Conservation (phyloP, 1,140 invertebrate genomes). For the Drosophila chauvacae region DNA sequence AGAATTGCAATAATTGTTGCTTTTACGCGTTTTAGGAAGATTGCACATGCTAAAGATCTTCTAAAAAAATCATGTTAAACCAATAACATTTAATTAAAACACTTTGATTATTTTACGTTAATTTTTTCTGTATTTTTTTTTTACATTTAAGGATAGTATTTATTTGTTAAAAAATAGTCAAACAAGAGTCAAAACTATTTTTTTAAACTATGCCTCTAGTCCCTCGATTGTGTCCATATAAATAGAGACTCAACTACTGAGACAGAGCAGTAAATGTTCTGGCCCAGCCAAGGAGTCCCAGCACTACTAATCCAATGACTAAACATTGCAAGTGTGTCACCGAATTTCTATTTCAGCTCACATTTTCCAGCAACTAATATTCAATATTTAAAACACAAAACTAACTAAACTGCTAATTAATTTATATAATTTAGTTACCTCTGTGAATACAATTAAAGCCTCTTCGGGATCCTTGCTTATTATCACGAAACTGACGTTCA, state of each 20-base stretch:
- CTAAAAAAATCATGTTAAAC: not conserved
- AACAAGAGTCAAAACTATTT: not conserved
- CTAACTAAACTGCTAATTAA: not conserved
- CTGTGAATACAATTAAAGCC: not conserved
- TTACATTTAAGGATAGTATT: not conserved
- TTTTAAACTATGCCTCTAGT: not conserved
- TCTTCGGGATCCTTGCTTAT: not conserved
- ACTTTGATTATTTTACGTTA: not conserved
- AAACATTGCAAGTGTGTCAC: too few species aligned
- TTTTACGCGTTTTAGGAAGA: too few species aligned
- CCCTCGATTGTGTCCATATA: not conserved
- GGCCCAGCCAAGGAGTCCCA: not conserved
- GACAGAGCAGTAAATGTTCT: not conserved
- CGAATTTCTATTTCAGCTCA: too few species aligned
- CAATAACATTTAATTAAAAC: too few species aligned
- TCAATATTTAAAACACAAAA: too few species aligned
- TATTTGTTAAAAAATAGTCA: not conserved
- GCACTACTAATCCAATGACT: not conserved
- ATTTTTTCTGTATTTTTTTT: not conserved
- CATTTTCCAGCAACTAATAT: too few species aligned
- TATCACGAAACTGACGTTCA: conserved; percentile 9
- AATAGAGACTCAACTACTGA: not conserved
- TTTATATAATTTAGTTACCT: conserved; percentile 14
- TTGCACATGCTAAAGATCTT: not conserved
- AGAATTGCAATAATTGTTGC: not conserved